phyloP scores from a whole-genome alignment of 2,113 vertebrate genomes.

The Entomyzon cyanotis region DNA sequence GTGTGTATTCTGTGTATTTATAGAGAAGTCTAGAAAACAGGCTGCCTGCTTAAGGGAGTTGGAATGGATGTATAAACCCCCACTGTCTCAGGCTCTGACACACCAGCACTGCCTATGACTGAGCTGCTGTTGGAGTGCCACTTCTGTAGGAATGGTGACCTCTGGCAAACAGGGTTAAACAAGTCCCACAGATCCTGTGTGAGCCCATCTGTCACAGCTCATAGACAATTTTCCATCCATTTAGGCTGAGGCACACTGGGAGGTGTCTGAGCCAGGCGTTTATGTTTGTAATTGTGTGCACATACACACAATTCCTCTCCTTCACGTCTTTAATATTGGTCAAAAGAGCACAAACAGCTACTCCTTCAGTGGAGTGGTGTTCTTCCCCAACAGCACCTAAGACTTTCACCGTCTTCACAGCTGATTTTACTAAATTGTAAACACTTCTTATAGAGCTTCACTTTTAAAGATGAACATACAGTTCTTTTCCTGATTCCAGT shows the following conservation, averaged over 20 bases:
- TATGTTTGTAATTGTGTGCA: background rate
- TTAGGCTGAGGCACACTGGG: background rate
- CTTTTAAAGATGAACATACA: background rate
- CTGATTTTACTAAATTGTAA: background rate
- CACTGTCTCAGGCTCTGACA: background rate
- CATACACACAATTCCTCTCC: background rate
- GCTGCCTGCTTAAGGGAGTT: background rate
- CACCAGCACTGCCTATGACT: fast-evolving
- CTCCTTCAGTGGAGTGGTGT: background rate
- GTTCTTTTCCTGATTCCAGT: background rate
- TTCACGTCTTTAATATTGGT: background rate
- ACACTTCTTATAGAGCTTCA: background rate
- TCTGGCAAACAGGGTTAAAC: background rate
- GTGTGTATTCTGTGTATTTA: background rate
- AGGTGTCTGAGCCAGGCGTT: background rate
- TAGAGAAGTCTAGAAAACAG: background rate
- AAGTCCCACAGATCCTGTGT: background rate
- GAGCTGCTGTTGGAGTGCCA: background rate
- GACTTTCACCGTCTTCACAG: background rate
- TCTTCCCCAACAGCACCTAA: background rate
- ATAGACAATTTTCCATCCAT: background rate
- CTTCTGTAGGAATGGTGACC: background rate
- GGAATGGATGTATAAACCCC: background rate
- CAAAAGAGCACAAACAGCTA: background rate
- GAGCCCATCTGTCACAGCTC: background rate